A percentile compares a stretch with the other conserved stretches of the same genome.
Conservation (phyloP, 2,797 vertebrate species). For the Melanotaenia pygmaea region DNA sequence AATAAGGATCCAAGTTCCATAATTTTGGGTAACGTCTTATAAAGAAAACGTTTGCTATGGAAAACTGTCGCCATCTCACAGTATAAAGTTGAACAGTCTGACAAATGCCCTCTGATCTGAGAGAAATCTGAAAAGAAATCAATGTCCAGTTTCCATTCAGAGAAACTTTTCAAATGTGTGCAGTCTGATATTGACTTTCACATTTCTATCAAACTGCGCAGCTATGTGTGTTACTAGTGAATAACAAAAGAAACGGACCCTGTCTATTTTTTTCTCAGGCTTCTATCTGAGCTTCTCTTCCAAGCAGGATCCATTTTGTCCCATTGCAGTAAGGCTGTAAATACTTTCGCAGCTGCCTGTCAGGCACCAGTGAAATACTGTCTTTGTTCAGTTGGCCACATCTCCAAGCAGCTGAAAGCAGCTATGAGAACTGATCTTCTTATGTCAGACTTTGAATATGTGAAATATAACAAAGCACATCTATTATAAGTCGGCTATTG, state of each 20-base stretch:
- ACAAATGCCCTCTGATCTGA: neutral
- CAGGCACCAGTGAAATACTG: constrained; percentile 96
- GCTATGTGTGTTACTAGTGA: too few relatives aligned
- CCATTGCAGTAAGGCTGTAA: constrained; percentile 98
- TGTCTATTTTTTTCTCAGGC: constrained; percentile 24
- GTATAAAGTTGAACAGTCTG: neutral
- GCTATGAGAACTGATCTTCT: constrained; percentile 65
- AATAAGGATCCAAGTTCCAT: neutral
- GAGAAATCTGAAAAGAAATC: neutral
- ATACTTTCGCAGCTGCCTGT: constrained; percentile 99
- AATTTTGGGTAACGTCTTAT: neutral
- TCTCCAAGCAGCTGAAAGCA: constrained; percentile 83
- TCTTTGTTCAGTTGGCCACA: constrained; percentile 92
- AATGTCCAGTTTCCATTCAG: constrained; percentile 10
- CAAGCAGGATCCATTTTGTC: constrained; percentile 84
- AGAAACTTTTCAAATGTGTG: constrained; percentile 24
- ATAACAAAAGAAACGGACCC: neutral
- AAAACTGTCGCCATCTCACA: neutral
- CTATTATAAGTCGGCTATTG: neutral
- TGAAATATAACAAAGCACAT: constrained; percentile 17
- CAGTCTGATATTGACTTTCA: constrained; percentile 3
- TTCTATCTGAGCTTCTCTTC: constrained; percentile 71
- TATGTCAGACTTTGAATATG: constrained; percentile 29
- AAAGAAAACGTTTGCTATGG: neutral
- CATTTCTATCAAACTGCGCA: too few relatives aligned